Conservation (phyloP, 2,888 invertebrate genomes). For the Ormyrus labotus region DNA sequence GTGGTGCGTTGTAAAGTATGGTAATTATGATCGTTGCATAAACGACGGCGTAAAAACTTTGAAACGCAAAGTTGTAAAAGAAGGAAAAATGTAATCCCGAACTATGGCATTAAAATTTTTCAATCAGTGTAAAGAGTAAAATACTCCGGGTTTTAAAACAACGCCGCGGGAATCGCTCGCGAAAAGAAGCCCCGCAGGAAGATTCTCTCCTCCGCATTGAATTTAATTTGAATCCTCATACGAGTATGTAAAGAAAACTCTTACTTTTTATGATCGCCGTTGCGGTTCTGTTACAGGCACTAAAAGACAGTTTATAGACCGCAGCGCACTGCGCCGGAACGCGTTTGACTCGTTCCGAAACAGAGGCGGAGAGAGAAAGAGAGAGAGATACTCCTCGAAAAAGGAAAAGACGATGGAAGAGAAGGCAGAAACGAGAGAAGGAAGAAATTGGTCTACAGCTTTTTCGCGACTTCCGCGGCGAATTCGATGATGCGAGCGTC, state of each 20-base stretch:
- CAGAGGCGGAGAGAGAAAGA: neutral
- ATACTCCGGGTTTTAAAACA: too few relatives aligned
- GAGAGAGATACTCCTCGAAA: neutral
- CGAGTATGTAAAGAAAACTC: conserved; percentile 33
- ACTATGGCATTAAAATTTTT: neutral
- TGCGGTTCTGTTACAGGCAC: conserved; percentile 31
- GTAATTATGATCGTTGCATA: too few relatives aligned
- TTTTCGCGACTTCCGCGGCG: neutral
- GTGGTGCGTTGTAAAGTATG: too few relatives aligned
- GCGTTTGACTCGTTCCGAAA: neutral
- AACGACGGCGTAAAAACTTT: too few relatives aligned
- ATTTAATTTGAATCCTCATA: conserved; percentile 41
- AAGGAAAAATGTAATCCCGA: too few relatives aligned
- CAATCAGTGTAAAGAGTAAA: neutral
- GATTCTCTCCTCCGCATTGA: conserved; percentile 12
- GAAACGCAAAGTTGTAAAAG: too few relatives aligned
- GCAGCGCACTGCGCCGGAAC: neutral
- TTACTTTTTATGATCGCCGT: conserved; percentile 38
- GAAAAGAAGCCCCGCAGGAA: neutral
- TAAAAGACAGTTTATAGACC: conserved; percentile 41
- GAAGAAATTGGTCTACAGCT: neutral
- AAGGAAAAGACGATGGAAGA: conserved; percentile 21
- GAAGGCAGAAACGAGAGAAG: neutral
- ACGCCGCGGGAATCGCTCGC: too few relatives aligned
- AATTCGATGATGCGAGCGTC: neutral